These are phyloP conservation scores for Leptonema lineaticorne DNA, from an alignment of 1,140 invertebrate genomes.

Conservation along the genomic window DNA sequence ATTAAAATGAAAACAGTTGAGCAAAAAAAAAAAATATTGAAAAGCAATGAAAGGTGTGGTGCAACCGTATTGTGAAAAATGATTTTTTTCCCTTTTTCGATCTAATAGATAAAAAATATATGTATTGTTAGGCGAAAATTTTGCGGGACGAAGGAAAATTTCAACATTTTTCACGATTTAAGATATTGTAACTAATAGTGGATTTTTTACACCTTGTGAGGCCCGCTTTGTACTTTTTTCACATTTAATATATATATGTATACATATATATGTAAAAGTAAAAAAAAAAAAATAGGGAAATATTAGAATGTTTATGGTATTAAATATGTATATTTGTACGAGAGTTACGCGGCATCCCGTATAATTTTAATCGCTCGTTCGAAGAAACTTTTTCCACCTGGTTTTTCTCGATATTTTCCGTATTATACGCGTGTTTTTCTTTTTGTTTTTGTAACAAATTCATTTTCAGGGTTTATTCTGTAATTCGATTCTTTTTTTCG, in stretches of 20 bases:
- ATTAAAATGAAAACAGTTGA: not conserved
- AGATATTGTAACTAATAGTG: too few relatives aligned
- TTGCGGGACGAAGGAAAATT: not conserved
- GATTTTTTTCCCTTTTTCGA: not conserved
- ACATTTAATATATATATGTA: too few relatives aligned
- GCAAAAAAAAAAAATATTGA: not conserved
- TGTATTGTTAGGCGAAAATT: slow-evolving; percentile 8
- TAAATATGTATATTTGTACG: too few relatives aligned
- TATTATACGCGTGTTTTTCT: too few relatives aligned
- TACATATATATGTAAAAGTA: too few relatives aligned
- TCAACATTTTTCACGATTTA: not conserved
- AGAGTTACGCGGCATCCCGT: not conserved
- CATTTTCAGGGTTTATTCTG: too few relatives aligned
- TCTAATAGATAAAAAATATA: not conserved
- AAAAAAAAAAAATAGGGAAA: too few relatives aligned
- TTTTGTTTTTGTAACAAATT: too few relatives aligned
- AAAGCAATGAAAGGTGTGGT: slow-evolving; percentile 8
- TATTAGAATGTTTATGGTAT: too few relatives aligned
- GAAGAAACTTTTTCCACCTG: too few relatives aligned
- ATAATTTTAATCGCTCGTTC: not conserved
- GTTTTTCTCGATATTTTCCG: too few relatives aligned
- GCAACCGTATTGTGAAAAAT: slow-evolving; percentile 7
- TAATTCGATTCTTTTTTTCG: too few relatives aligned
- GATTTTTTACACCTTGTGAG: not conserved
- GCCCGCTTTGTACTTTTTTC: not conserved